Evolutionary conservation across 2,888 invertebrate species (phyloP), one percentile per base, ranked within the genome.

Genomic region (Antitype chi): DNA sequence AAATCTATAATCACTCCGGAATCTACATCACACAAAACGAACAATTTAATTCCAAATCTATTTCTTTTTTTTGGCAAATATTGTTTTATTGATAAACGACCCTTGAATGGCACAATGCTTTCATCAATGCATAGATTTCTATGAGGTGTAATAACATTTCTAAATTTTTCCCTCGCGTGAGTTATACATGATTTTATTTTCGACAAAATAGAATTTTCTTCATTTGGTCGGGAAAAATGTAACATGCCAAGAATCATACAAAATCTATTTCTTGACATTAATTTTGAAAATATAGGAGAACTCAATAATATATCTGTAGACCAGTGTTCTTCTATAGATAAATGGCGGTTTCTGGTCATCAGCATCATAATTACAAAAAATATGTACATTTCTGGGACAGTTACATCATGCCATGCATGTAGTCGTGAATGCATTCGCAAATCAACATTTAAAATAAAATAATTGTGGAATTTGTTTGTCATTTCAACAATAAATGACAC

Each of bases 341-440:
- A 69, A 59, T 59, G 71, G 55, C 66, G 72, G 49, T 86, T 85
- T 78, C 85, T 77, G 57, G 84, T 85, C 76, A 87, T 78, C 52
- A 87, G 74, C 79, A 85, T 83, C 57, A 74, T 81, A 64, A 86
- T 67, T 59, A 76, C 79, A 62, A 82, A 78, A 79, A 86, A 85
- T n/a, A 83, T 76, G 69, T 81, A 82, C 64, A 85, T 78, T 60
- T 84, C 78, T 49, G 73, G 70, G 74, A 71, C 59, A 32, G 75
- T 81, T 64, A 83, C 78, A 70, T 85, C 78, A 66, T 76, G 53
- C 80, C 83, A 85, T 63, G 59, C 68, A 60, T 76, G 80, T 62
- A 80, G 38, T 47, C 84, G 75, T n/a, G 84, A 84, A 81, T 84
- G 81, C 57, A 76, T 66, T 70, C 74, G 70, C 52, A 78, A 70